Conservation (phyloP, 2,888 invertebrate genomes). For the Hipparchia semele region DNA sequence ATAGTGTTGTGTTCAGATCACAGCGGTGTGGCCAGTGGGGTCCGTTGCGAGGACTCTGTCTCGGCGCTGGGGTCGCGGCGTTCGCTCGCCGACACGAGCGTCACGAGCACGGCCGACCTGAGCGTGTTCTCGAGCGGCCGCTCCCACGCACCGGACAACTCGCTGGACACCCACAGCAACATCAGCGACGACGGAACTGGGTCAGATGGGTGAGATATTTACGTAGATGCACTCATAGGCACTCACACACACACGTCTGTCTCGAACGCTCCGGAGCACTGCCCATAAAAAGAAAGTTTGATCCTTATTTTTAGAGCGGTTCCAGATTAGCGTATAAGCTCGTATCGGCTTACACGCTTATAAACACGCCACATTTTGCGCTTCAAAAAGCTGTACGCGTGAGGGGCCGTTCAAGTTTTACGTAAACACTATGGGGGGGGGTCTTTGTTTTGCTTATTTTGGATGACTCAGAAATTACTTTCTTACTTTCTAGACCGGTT, state of each 20-base stretch:
- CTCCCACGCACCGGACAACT: slow-evolving; percentile 89
- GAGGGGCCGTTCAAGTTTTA: too few species aligned
- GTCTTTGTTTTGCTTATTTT: too few species aligned
- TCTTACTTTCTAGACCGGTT: too few species aligned
- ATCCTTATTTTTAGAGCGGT: too few species aligned
- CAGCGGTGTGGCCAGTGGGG: slow-evolving; percentile 68
- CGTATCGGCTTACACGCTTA: too few species aligned
- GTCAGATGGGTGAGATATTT: slow-evolving; percentile 84
- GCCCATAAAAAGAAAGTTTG: too few species aligned
- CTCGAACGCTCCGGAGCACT: too few species aligned
- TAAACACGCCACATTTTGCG: too few species aligned
- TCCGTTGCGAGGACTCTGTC: slow-evolving; percentile 84
- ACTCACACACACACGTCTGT: neutral
- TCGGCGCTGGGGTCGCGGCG: slow-evolving; percentile 89
- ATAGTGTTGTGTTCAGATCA: slow-evolving; percentile 57
- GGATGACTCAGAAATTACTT: too few species aligned
- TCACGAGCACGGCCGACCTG: slow-evolving; percentile 92
- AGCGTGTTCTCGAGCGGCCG: slow-evolving; percentile 90
- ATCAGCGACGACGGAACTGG: slow-evolving; percentile 88
- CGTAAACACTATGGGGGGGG: too few species aligned
- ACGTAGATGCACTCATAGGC: slow-evolving; percentile 52
- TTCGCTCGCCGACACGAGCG: slow-evolving; percentile 92
- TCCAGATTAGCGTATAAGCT: too few species aligned
- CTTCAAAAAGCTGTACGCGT: too few species aligned
- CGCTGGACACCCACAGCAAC: slow-evolving; percentile 89